Base-by-base conservation (phyloP, 2,888 invertebrate species). In the Ormia ochracea region DNA sequence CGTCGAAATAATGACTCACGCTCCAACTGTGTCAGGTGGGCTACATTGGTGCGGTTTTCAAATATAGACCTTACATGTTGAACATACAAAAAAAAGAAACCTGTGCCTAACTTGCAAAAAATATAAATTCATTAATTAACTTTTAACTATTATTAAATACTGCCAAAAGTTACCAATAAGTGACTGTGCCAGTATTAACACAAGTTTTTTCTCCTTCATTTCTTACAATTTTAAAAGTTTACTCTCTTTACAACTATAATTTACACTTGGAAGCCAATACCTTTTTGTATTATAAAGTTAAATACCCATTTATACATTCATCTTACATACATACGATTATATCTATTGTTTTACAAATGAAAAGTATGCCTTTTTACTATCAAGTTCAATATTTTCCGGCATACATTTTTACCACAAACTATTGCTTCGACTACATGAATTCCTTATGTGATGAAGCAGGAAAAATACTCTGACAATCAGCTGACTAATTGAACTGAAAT, bases 1-100 rank as follows among this genome's bases (percentile, higher is more conserved):
- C 96, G 95, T 1, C 95, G 91, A 68, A 97, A 92, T 5, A 95
- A 92, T 92, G 97, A 94, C 90, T 97, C 97, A 52, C 96, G 90
- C 86, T 97, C 96, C 85, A 88, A 77, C 50, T 94, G 94, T 0
- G 96, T 95, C 58, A 97, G 90, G 86, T 95, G 94, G 0, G 94
- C 94, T 90, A 97, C 96, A 89, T 96, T 95, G 6, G 94, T 91
- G 87, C 95, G 94, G 87, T 94, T 94, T 90, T 97, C 97, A 88
- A 96, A 96, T 83, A 97, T 91, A 23, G 86, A 84, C 65, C 89
- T 86, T 0, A 95, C 93, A 90, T 95, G 94, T 85, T 91, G 91
- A 83, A 92, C 91, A 86, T 94, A 93, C 9, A 93, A 84, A 81
- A 91, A 90, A 45, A 92, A 93, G 43, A 92, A 88, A 12, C 89